These are phyloP conservation scores for Hippocampus kuda DNA, from an alignment of 2,797 vertebrate genomes.

Conservation along the genomic window DNA sequence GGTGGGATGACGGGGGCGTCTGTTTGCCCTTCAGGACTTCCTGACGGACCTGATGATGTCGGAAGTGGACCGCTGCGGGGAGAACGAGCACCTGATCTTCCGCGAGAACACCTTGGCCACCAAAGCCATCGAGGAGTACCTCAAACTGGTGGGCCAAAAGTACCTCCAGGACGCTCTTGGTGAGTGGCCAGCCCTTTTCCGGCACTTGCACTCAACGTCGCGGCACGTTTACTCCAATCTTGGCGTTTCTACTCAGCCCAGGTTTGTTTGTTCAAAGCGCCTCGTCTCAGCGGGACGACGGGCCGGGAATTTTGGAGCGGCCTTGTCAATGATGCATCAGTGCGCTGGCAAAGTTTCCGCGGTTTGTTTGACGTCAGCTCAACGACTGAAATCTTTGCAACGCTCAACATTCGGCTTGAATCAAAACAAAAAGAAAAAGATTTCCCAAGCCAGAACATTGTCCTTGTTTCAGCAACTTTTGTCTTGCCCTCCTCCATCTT, in stretches of 20 bases:
- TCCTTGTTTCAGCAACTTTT: conserved; percentile 1
- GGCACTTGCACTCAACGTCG: not conserved
- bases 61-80: conserved; percentile 95
- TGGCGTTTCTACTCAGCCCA: not conserved
- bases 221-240: not conserved
- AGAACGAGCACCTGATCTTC: conserved; percentile 99
- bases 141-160: conserved; percentile 98
- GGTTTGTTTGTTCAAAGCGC: not conserved
- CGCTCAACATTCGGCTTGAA: not conserved
- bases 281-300: not conserved
- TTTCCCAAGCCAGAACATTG: not conserved
- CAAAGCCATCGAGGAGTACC: conserved; percentile 98
- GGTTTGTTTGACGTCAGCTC: conserved; percentile 31
- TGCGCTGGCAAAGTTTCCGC: conserved; percentile 31
- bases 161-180: conserved; percentile 96
- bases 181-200: conserved; percentile 40
- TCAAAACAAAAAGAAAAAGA: not conserved
- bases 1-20: not conserved
- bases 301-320: conserved; percentile 25
- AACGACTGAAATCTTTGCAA: conserved; percentile 36
- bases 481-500: not conserved
- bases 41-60: conserved; percentile 99
- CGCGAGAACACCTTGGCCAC: conserved; percentile 96
- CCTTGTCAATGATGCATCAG: conserved; percentile 46
- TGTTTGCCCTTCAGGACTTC: conserved; percentile 77